A percentile compares a stretch with the other conserved stretches of the same genome.
Evolutionary conservation across 2,797 vertebrate species (phyloP).

Genomic region (Apodemus agrarius): DNA sequence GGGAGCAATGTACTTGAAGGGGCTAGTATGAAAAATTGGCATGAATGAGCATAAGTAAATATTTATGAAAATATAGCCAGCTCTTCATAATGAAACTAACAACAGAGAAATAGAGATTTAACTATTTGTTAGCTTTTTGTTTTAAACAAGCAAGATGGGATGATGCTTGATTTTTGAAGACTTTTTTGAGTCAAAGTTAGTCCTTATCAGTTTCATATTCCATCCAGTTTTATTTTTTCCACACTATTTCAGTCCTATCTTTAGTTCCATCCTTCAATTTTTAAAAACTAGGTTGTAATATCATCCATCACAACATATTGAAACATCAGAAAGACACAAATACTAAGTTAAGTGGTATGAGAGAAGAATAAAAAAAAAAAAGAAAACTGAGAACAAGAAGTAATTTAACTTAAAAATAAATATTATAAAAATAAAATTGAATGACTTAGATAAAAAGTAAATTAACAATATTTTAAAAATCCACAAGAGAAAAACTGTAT

Average conservation of each 20-base stretch:
- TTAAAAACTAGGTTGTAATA: not conserved
- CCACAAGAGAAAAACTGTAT: not conserved
- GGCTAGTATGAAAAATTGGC: not conserved
- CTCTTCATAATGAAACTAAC: not conserved
- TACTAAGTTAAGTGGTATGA: not conserved
- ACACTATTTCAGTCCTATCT: not conserved
- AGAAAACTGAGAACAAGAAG: not conserved
- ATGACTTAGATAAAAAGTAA: not conserved
- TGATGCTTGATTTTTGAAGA: not conserved
- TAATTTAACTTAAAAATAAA: not conserved
- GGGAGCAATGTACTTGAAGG: not conserved
- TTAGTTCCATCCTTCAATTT: not conserved
- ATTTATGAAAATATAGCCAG: not conserved
- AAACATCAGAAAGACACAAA: not conserved
- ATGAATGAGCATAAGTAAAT: not conserved
- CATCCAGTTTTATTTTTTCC: not conserved
- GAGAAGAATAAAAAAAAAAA: not conserved
- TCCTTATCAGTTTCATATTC: not conserved
- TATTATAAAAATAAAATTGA: not conserved
- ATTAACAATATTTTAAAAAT: not conserved
- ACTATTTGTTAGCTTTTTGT: not conserved
- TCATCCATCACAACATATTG: not conserved
- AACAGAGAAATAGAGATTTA: not conserved
- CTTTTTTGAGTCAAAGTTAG: not conserved
- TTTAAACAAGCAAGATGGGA: not conserved